Base-by-base conservation (phyloP, 2,797 vertebrate species). In the Salarias fasciatus region DNA sequence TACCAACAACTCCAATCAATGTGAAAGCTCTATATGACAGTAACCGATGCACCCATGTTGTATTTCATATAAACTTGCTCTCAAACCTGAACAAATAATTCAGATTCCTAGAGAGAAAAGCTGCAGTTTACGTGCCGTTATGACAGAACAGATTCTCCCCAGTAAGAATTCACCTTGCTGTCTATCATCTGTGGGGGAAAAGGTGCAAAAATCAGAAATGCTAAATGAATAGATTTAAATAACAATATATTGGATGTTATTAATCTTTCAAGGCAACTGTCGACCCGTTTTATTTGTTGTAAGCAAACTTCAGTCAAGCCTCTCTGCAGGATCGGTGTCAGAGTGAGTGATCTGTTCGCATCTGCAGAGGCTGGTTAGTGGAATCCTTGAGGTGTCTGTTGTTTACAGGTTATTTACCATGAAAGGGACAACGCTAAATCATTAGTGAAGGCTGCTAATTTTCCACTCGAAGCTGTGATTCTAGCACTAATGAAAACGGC, bases 381-480 rank as follows among this genome's bases (percentile, higher is more conserved):
- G 24, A 14, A 35, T 36, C 28, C 4, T 40, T 45, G 43, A 54
- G 42, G 37, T 51, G 53, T 13, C 40, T 11, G 63, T 80, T 75
- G 59, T 74, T 77, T 74, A 65, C 61, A 57, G 63, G 58, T 72
- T 76, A 35, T 59, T 86, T 72, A 71, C 4, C 4, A 33, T 38
- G 43, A 75, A 70, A 59, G 58, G 51, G 50, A 12, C 45, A 36
- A 63, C 43, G 35, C 63, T 86, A 83, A 74, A 89, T 83, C 63
- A 71, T 61, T 64, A 65, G 61, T 55, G 77, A 86, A 75, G 44
- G 62, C 49, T 35, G 50, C 67, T 80, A 82, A 88, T 85, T 83
- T 72, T 76, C 55, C 56, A 66, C 59, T 70, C 72, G 87, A 77
- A 79, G 67, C 77, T 30, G 48, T 46, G 56, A 75, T 76, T 67